Evolutionary conservation across 2,113 vertebrate species (phyloP).

Genomic region (Oryzias melastigma): DNA sequence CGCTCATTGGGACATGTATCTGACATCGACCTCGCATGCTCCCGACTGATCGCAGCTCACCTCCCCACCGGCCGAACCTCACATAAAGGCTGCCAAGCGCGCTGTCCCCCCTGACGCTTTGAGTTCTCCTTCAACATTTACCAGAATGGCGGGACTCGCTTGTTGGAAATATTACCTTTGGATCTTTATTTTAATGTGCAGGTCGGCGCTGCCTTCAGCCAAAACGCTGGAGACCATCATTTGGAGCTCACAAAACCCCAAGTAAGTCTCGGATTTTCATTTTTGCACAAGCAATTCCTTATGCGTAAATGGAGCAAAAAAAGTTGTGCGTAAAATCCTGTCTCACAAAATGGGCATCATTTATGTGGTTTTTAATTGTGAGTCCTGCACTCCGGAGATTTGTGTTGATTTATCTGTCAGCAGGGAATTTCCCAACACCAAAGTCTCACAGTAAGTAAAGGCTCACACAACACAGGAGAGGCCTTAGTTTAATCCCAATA

Average conservation of each 20-base stretch:
- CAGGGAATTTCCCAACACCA: constrained; percentile 49
- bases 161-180: constrained; percentile 79
- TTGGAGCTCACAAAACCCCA: constrained; percentile 78
- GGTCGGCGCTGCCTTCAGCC: constrained; percentile 67
- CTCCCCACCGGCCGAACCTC: constrained; percentile 51
- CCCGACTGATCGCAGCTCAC: constrained; percentile 70
- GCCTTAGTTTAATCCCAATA: constrained; percentile 30
- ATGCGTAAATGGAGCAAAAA: constrained; percentile 43
- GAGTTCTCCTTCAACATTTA: constrained; percentile 28
- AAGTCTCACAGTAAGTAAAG: constrained; percentile 16
- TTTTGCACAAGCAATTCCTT: constrained; percentile 30
- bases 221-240: constrained; percentile 78
- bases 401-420: constrained; percentile 42
- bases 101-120: constrained; percentile 48
- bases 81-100: constrained; percentile 56
- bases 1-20: constrained; percentile 72
- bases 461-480: constrained; percentile 12
- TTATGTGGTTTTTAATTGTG: constrained; percentile 38
- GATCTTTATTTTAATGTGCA: constrained; percentile 77
- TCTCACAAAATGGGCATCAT: constrained; percentile 20
- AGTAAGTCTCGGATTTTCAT: constrained; percentile 70
- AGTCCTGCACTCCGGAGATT: constrained; percentile 20
- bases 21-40: constrained; percentile 72
- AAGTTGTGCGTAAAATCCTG: constrained; percentile 27
- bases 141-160: constrained; percentile 73